Evolutionary conservation across 2,888 invertebrate genomes (phyloP), one percentile per base, ranked within the genome.

Genomic region (Erpobdella octoculata): DNA sequence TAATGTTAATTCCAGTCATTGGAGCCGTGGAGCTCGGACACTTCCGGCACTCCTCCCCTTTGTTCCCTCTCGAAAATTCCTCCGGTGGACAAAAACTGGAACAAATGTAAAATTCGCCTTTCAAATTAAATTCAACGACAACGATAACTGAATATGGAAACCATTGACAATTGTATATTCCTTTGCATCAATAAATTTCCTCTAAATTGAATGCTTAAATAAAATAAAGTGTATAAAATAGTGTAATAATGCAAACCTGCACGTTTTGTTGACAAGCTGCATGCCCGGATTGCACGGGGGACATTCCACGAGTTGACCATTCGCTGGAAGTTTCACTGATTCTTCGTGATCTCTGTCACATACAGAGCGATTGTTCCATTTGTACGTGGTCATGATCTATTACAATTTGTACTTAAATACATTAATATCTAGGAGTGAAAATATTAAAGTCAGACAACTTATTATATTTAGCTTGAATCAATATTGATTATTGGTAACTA

Each of bases 271-370:
- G n/a, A 76, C 75, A 73, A 81, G 80, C 73, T 82, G 73, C 73
- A 74, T 75, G 72, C 87, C 87, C 15, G 86, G 85, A 77, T 86
- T 87, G 78, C 87, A 87, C 1, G 85, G 85, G 1, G 85, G 85
- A 77, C 86, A 86, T 67, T 78, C 78, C 72, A 79, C 76, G 68
- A 79, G 73, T 53, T 69, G 70, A 1, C 80, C 80, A 15, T 81
- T 76, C 3, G 76, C 73, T 1, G 86, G 86, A 18, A 86, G 80
- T 3, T 78, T 74, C 1, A 80, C 82, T 0, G 86, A 81, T 0
- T 79, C 82, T 1, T 80, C 76, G 31, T 81, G 72, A 71, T 83
- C 80, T 21, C 84, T 84, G 33, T 83, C 79, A 78, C 87, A 87
- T 68, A 86, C 84, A 75, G 84, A 83, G 0, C 87, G 87, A 73